phyloP scores from a whole-genome alignment of 2,113 vertebrate genomes.

The Hippolais icterina region DNA sequence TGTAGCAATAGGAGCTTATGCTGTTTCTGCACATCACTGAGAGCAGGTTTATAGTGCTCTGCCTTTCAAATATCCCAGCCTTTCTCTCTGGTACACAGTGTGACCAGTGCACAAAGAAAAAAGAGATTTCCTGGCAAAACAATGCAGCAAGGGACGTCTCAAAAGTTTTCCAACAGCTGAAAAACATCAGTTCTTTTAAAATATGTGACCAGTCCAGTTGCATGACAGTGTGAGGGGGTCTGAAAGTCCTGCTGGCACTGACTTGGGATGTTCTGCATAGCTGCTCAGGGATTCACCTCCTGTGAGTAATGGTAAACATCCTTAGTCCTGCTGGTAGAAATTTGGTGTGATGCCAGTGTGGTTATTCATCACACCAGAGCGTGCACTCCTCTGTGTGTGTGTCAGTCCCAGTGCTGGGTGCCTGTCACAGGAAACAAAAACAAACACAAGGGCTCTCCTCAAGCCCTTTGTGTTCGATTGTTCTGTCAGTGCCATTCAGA shows the following conservation, averaged over 20 bases:
- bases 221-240: neutral
- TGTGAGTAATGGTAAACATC: conserved; percentile 55
- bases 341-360: neutral
- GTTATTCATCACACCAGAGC: neutral
- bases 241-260: conserved; percentile 4
- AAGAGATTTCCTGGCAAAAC: neutral
- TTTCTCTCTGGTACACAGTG: neutral
- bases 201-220: neutral
- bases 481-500: neutral
- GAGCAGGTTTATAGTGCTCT: neutral
- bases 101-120: neutral
- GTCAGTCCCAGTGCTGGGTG: neutral
- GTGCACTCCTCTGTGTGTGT: neutral
- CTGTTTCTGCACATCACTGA: neutral
- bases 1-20: neutral
- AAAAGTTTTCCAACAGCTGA: neutral
- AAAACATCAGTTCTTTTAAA: conserved; percentile 11
- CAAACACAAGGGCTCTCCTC: neutral
- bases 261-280: conserved; percentile 32
- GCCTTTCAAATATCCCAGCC: neutral
- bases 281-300: conserved; percentile 58
- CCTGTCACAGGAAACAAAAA: neutral
- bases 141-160: neutral
- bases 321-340: neutral
- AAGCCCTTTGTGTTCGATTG: neutral